Base-by-base conservation (phyloP, 2,113 vertebrate genomes). In the Datnioides undecimradiatus region DNA sequence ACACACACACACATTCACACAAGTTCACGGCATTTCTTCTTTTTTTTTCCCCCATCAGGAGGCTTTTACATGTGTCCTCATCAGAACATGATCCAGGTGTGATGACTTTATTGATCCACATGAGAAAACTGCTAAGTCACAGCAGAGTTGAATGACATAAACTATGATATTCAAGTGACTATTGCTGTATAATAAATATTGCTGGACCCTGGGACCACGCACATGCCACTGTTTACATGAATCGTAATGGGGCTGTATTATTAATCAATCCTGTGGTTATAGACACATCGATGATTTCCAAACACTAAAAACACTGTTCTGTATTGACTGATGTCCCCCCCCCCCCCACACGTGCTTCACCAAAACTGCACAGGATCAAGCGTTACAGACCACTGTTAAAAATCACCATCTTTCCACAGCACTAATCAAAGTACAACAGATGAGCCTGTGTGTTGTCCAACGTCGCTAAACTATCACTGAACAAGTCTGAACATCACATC, bases 131-230 rank as follows among this genome's bases (percentile, higher is more conserved):
- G 76, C 85, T 27, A 67, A 77, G 81, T 89, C 90, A 84, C 86
- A 80, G 81, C 72, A 45, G 74, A 86, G 87, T 87, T 69, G 41
- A 73, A 82, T 75, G 78, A 88, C 74, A 69, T 48, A 73, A 86
- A 82, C 80, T 75, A 57, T 79, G 80, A 87, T 75, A 63, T 79
- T 86, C 59, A 77, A 80, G 85, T 85, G 84, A 92, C 88, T 94
- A 94, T 94, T 94, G 93, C 93, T 93, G 90, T 90, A 80, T 91
- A 83, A 86, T 84, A 89, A 91, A 92, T 94, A 94, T 94, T 94
- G 92, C 93, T 91, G 90, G 89, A 92, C 86, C 85, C 77, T 84
- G 70, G 49, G 85, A 88, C 86, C 83, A 88, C 77, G 55, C 82
- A 77, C 80, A 87, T 86, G 85, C 71, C 83, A 71, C 72, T n/a